Base-by-base conservation (phyloP, 2,888 invertebrate species). In the Scelioninae gen. 2 region DNA sequence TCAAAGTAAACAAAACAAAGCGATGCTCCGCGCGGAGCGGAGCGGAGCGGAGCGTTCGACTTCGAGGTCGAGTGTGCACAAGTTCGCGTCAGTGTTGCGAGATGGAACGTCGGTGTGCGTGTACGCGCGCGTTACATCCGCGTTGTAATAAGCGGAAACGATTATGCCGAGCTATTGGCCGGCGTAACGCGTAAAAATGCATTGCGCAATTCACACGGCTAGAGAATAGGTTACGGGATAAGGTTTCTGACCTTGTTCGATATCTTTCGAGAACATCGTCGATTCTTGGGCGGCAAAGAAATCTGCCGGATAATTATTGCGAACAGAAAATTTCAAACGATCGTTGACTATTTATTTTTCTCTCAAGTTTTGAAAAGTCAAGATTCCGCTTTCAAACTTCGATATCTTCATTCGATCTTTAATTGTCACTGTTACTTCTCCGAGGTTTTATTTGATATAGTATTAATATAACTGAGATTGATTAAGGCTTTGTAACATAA, bases 201-300 rank as follows among this genome's bases (percentile, higher is more conserved):
- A 28, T 65, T 58, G 58, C 60, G 50, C 33, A 52, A 64, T 39
- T 45, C 10, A 43, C 18, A n/a, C 22, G 64, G 25, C 16, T 45
- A 35, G 15, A 52, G 65, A 67, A 72, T 61, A 61, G 55, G 39
- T 61, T 52, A 58, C 60, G 37, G 43, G 72, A 61, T 61, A 67
- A 60, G 67, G 72, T 61, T 69, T 61, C 61, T 69, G 61, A 69
- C 69, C 69, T 69, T 69, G 35, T 55, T 61, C 41, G 37, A 61
- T 61, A 50, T 69, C 60, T 61, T 68, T 48, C 5, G 39, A 39
- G 52, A 65, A 48, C 39, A 65, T 48, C 39, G 57, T 48, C 16
- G 43, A 52, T 41, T n/a, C 3, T 35, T 31, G 22, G 63, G 18
- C 52, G 22, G 13, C 9, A 50, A 52, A 33, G 15, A 52, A 63